Percentiles rank a stretch among this genome's conserved stretches.
phyloP scores from a whole-genome alignment of 2,113 vertebrate genomes.

The Corythaixoides concolor region DNA sequence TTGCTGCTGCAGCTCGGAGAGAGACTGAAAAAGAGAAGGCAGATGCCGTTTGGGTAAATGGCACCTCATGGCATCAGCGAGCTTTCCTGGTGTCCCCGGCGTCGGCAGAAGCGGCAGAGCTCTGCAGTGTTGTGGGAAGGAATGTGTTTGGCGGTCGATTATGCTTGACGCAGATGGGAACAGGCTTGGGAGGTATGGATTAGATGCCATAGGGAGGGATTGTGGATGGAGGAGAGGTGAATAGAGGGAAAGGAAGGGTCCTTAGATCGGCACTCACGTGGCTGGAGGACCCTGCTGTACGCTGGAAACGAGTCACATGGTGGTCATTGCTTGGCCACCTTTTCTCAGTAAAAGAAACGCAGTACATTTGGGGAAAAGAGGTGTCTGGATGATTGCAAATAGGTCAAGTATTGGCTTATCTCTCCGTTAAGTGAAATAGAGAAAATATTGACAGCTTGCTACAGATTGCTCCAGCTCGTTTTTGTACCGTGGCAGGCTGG shows the following conservation, averaged over 20 bases:
- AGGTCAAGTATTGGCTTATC: background rate
- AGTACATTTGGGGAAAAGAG: background rate
- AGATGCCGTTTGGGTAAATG: background rate
- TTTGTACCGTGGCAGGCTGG: background rate
- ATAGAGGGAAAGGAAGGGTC: background rate
- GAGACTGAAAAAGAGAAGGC: background rate
- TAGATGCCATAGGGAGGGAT: background rate
- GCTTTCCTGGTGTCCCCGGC: fast-evolving
- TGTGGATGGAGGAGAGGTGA: background rate
- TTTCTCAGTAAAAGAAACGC: background rate
- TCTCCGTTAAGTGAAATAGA: background rate
- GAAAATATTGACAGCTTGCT: background rate
- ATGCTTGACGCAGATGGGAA: background rate
- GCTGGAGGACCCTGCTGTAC: background rate
- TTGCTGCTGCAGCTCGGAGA: background rate
- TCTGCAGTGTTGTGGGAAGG: background rate
- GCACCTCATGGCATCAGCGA: background rate
- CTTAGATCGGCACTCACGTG: background rate
- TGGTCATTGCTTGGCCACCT: background rate
- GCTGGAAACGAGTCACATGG: fast-evolving
- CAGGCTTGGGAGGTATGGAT: background rate
- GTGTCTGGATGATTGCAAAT: background rate
- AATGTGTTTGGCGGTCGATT: background rate
- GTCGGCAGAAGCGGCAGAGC: background rate
- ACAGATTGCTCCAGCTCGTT: background rate